These are phyloP conservation scores for Acanthis flammea DNA, from an alignment of 2,797 vertebrate species.

Conservation along the genomic window DNA sequence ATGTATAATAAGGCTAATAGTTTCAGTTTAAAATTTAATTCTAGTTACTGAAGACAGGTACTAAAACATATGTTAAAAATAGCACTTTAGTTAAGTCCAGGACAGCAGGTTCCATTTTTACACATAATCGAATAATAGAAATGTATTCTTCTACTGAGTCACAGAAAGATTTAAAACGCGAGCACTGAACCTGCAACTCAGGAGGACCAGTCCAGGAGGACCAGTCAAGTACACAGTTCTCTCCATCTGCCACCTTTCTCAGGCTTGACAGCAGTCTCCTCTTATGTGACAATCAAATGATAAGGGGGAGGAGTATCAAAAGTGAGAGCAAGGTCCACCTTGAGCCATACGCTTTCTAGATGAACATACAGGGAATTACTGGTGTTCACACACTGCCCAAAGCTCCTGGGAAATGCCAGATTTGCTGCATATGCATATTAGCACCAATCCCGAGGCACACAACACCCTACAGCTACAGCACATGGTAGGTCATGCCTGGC, in stretches of 20 bases:
- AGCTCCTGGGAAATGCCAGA: not conserved
- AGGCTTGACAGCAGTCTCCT: not conserved
- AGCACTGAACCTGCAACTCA: not conserved
- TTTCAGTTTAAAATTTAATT: not conserved
- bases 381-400: accelerated
- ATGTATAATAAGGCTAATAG: not conserved
- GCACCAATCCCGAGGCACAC: not conserved
- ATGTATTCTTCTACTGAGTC: not conserved
- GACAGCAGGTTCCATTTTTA: not conserved
- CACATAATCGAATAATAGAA: not conserved
- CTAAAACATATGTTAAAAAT: not conserved
- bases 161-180: not conserved
- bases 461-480: not conserved
- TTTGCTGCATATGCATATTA: not conserved
- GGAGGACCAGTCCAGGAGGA: not conserved
- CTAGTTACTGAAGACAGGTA: not conserved
- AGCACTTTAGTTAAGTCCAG: not conserved
- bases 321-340: not conserved
- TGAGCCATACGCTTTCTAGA: not conserved
- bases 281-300: not conserved
- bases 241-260: not conserved
- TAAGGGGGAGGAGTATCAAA: not conserved
- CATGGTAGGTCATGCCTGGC: not conserved
- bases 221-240: not conserved
- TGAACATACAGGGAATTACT: accelerated